These are phyloP conservation scores for Syritta pipiens DNA, from an alignment of 2,888 invertebrate species.

Conservation along the genomic window DNA sequence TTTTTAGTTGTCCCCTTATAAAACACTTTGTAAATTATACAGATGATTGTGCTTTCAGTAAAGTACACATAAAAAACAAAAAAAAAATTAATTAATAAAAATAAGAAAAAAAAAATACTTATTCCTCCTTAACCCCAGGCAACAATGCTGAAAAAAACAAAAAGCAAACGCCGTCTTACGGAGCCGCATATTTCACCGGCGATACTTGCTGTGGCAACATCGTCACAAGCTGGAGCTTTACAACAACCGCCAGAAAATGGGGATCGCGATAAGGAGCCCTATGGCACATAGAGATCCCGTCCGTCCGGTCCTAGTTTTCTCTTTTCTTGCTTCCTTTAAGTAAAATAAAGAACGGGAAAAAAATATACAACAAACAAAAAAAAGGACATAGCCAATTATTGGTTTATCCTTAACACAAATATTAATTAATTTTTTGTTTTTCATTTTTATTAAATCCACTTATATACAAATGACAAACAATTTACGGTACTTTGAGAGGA, in stretches of 20 bases:
- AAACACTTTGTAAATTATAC: constrained; percentile 41
- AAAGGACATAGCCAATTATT: constrained; percentile 2
- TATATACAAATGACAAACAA: background rate
- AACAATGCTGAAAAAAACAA: constrained; percentile 99
- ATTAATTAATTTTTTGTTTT: background rate
- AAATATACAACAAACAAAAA: constrained; percentile 13
- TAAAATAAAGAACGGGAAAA: constrained; percentile 27
- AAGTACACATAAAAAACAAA: constrained; percentile 5
- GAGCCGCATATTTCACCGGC: constrained; percentile 86
- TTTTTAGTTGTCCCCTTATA: constrained; percentile 46
- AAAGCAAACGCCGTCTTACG: constrained; percentile 96
- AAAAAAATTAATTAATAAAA: constrained; percentile 1
- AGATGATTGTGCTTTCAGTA: constrained; percentile 50
- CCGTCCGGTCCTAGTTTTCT: constrained; percentile 79
- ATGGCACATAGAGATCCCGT: constrained; percentile 77
- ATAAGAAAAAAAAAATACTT: constrained; percentile 35
- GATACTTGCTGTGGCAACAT: constrained; percentile 74
- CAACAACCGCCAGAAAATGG: constrained; percentile 82
- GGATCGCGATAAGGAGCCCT: constrained; percentile 78
- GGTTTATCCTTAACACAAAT: background rate
- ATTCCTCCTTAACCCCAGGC: constrained; percentile 84
- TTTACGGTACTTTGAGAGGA: constrained; percentile 1
- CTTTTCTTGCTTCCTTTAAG: constrained; percentile 79
- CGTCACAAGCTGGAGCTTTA: constrained; percentile 72
- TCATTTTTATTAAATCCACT: too few species aligned